Evolutionary conservation across 2,797 vertebrate species (phyloP).

Genomic region (Antrozous pallidus): DNA sequence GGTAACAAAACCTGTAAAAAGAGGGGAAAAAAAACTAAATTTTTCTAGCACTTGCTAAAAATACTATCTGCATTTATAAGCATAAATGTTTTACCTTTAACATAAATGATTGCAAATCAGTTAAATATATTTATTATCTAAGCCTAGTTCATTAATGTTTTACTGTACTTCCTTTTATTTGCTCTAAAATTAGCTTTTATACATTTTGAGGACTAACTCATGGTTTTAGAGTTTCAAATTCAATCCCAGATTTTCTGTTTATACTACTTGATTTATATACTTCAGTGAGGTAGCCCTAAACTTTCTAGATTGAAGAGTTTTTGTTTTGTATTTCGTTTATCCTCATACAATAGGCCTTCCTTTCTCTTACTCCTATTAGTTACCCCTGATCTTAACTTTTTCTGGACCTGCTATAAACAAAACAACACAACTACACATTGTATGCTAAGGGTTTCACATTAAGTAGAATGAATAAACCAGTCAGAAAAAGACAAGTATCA

Average conservation of each 20-base stretch:
- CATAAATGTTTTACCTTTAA: background rate
- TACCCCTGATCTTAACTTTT: background rate
- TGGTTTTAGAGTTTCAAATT: background rate
- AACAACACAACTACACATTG: background rate
- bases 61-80: constrained; percentile 10
- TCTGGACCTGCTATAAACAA: background rate
- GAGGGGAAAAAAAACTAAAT: background rate
- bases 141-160: background rate
- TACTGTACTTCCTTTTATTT: background rate
- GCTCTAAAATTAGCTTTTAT: background rate
- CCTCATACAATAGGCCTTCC: background rate
- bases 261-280: background rate
- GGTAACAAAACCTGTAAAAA: background rate
- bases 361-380: constrained; percentile 13
- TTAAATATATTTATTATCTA: constrained; percentile 25
- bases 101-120: background rate
- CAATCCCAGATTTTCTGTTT: background rate
- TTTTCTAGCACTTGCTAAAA: constrained; percentile 22
- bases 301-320: background rate
- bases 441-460: background rate
- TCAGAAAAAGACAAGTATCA: background rate
- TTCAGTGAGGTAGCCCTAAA: background rate
- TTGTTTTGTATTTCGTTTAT: background rate
- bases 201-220: background rate
- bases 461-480: background rate